Base-by-base conservation (phyloP, 92 coral and sea anemone genomes). In the Parazoanthus atlanticus region DNA sequence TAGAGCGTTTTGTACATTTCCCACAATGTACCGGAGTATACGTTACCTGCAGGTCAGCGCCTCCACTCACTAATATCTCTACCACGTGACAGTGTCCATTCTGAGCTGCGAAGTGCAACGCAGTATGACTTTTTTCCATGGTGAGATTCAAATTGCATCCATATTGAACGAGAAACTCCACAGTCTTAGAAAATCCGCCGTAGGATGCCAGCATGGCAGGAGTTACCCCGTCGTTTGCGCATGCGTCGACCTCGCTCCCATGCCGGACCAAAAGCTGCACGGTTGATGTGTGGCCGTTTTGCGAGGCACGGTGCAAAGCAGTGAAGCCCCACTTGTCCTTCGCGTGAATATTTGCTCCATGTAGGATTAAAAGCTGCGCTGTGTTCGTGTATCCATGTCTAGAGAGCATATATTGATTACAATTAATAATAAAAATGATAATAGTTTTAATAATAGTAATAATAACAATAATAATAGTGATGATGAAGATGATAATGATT, bases 241-340 rank as follows among this genome's bases (percentile, higher is more conserved):
- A 71, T 72, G 85, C 89, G 33, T 86, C 67, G 36, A 81, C 78
- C 36, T 89, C 71, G 71, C 91, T 91, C 26, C 92, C 94, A 70
- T 76, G 81, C 66, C 67, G 76, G 23, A 85, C 26, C 77, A 91
- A 84, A 32, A 91, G 80, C 65, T 86, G 75, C 16, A 71, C 89
- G 30, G 85, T 84, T 3, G 76, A 31, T 13, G 92, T 91, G 82
- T 91, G 94, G 36, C 98, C 95, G 36, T 92, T 93, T 47, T 93
- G 94, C 10, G 98, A 94, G 0, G 98, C 95, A 16, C 98, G 90
- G 33, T 94, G 98, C 34, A 94, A 70, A 38, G 94, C 86, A 8
- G 90, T 93, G 83, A 94, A 94, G 23, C 94, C 98, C 94, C 92
- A 89, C 41, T 41, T 74, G 65, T 91, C 94, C 23, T 85, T 84